Evolutionary conservation across 1,140 invertebrate species (phyloP), one percentile per base, ranked within the genome.

Genomic region (Fopius arisanus): DNA sequence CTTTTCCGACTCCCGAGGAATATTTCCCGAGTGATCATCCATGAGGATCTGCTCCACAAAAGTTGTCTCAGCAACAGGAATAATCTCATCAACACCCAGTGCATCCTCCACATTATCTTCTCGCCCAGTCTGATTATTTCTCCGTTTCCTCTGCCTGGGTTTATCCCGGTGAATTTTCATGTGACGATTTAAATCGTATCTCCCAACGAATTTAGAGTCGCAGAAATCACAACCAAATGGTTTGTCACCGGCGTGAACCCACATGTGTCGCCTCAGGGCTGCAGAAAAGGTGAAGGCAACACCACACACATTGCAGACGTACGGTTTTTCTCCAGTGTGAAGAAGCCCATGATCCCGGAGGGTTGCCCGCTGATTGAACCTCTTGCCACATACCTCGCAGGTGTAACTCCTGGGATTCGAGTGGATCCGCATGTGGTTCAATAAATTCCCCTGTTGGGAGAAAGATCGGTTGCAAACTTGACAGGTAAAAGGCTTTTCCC

Each of bases 371-470:
- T 87, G 86, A 75, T 87, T 89, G 31, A 90, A 90, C 43, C 85
- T 82, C 19, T 89, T 89, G 0, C 87, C 87, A 59, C 90, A 90
- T 2, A 89, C 77, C 43, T 89, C 86, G 69, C 89, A 90, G 0
- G 81, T 85, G 51, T 89, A 88, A 19, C 86, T 89, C 3, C 88
- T 76, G 16, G 88, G 88, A 72, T 89, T 88, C 0, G 86, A 89
- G 76, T 91, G 91, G 72, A 91, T 90, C 51, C 89, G 87, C n/a
- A 84, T 75, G 72, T 92, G 91, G 78, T 90, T 91, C 1, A 89
- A 79, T 1, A 92, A 76, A 78, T 91, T 90, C 6, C 89, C 89
- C 41, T 89, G 88, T 71, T 90, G 90, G 0, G 90, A 89, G 72
- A 91, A 91, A 3, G 83, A 81, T 68, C 88, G 89, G 0, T 81